Conservation (phyloP, 2,888 invertebrate species). For the Oxyteleia sp. region DNA sequence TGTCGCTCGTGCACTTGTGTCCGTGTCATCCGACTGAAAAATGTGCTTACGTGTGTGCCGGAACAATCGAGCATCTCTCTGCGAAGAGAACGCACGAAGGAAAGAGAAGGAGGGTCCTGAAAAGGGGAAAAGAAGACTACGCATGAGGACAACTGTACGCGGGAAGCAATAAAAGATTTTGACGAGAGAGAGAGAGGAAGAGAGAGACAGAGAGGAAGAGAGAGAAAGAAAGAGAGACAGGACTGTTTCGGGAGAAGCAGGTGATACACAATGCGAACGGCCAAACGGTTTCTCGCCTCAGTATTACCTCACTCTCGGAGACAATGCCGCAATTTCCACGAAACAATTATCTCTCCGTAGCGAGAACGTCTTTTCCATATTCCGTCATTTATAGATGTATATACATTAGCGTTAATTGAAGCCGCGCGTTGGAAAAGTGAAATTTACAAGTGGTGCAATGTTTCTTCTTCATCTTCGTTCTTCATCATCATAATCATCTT, state of each 20-base stretch:
- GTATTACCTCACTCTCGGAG: conserved; percentile 52
- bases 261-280: conserved; percentile 78
- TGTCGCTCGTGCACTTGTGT: neutral
- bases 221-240: too few relatives aligned
- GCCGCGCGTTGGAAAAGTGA: conserved; percentile 41
- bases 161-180: conserved; percentile 73
- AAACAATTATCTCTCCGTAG: conserved; percentile 62
- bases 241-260: conserved; percentile 74
- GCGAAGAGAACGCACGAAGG: neutral
- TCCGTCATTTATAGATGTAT: conserved; percentile 46
- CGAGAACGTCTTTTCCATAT: conserved; percentile 58
- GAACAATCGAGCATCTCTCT: conserved; percentile 14
- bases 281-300: conserved; percentile 13
- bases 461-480: too few relatives aligned
- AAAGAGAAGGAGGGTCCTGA: conserved; percentile 11
- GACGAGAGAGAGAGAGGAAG: conserved; percentile 71
- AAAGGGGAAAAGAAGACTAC: conserved; percentile 18
- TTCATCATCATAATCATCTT: too few relatives aligned
- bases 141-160: conserved; percentile 47
- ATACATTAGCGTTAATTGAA: conserved; percentile 47
- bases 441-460: too few relatives aligned
- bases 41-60: conserved; percentile 1
- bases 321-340: conserved; percentile 59
- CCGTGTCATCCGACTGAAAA: conserved; percentile 16
- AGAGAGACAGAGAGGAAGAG: too few relatives aligned